Conservation (phyloP, 2,113 vertebrate genomes). For the rat (Rattus norvegicus) region DNA sequence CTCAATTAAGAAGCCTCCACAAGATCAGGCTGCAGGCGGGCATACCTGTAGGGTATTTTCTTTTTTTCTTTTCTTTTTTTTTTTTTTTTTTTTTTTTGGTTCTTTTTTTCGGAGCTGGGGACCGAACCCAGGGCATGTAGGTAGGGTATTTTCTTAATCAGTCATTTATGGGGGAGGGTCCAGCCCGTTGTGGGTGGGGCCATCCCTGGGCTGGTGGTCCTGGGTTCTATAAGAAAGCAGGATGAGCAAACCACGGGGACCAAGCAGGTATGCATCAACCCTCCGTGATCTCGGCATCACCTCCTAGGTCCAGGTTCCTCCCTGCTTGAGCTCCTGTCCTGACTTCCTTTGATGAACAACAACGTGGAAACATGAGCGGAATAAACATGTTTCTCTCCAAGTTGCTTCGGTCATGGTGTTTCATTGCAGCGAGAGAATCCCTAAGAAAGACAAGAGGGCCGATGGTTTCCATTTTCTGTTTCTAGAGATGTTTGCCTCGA, state of each 20-base stretch:
- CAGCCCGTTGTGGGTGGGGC: too few relatives aligned
- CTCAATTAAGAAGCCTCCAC: neutral
- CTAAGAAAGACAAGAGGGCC: too few relatives aligned
- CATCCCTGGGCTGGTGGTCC: neutral
- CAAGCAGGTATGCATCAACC: neutral
- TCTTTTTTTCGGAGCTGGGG: too few relatives aligned
- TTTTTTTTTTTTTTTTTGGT: too few relatives aligned
- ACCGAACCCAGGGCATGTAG: too few relatives aligned
- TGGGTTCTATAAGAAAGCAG: neutral
- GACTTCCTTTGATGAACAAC: neutral
- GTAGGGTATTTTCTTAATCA: neutral
- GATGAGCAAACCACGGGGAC: neutral
- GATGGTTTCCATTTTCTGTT: constrained; percentile 23
- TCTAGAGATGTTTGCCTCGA: neutral
- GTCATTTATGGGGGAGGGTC: neutral
- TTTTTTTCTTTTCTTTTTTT: neutral
- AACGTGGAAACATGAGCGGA: neutral
- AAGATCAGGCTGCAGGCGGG: neutral
- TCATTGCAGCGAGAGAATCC: neutral
- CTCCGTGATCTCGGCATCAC: neutral
- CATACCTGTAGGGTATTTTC: neutral
- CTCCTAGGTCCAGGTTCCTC: neutral
- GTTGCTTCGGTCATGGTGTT: neutral
- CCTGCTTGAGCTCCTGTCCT: neutral
- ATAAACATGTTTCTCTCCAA: too few relatives aligned